These are phyloP conservation scores for Dipodomys merriami DNA, from an alignment of 2,113 vertebrate genomes.

Conservation along the genomic window DNA sequence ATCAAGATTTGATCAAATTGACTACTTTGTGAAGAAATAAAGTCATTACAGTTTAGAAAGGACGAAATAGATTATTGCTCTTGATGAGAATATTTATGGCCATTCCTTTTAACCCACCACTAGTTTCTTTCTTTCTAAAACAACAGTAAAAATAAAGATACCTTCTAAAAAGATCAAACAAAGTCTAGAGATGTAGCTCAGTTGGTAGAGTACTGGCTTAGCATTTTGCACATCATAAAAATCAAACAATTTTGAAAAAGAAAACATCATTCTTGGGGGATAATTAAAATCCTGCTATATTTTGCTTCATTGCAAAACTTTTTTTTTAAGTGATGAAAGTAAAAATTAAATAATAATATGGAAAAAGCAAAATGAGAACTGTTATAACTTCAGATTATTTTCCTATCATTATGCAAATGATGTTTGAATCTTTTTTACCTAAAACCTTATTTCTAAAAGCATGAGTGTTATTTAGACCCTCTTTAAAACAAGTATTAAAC, in stretches of 20 bases:
- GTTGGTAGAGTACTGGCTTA: neutral
- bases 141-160: neutral
- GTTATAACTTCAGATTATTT: neutral
- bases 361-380: neutral
- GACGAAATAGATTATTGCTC: neutral
- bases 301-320: constrained; percentile 27
- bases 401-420: neutral
- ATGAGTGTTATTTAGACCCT: constrained; percentile 14
- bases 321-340: neutral
- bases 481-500: neutral
- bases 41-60: neutral
- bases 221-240: neutral
- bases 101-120: neutral
- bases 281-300: neutral
- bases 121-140: neutral
- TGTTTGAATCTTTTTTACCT: neutral
- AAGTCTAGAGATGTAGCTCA: neutral
- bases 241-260: neutral
- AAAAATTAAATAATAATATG: too few species aligned
- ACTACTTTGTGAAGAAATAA: neutral
- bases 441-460: neutral
- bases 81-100: neutral
- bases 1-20: constrained; percentile 5
- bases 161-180: neutral
- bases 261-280: neutral